Evolutionary conservation across 2,113 vertebrate species (phyloP).

Genomic region (Ploceus nigricollis): DNA sequence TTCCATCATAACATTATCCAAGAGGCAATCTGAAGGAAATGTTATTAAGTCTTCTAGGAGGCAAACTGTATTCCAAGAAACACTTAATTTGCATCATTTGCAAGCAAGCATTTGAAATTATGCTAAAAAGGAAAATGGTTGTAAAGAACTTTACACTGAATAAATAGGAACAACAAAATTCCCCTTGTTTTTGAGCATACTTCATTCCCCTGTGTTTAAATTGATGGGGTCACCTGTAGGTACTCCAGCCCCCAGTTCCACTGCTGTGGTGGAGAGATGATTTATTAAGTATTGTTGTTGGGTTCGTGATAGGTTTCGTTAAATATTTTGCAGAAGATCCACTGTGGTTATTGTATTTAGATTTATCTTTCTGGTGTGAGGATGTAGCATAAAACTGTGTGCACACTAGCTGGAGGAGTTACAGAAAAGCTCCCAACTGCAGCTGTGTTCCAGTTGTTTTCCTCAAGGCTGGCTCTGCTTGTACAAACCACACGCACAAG

Average conservation of each 20-base stretch:
- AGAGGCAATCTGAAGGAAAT: conserved; percentile 23
- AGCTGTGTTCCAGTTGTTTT: neutral
- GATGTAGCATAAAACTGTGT: neutral
- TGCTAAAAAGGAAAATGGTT: neutral
- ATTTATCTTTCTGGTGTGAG: neutral
- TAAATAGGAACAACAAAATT: neutral
- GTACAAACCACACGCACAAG: accelerated
- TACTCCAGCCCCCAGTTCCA: neutral
- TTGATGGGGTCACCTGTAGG: neutral
- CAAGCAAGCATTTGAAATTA: neutral
- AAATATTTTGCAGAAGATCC: neutral
- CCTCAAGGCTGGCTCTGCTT: neutral
- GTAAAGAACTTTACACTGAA: neutral
- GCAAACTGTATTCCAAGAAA: conserved; percentile 15
- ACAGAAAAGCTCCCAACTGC: neutral
- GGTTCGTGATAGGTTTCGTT: neutral
- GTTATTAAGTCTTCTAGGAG: conserved; percentile 19
- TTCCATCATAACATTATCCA: conserved; percentile 45
- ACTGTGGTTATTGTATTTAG: neutral
- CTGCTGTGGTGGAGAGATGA: neutral
- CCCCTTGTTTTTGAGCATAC: neutral
- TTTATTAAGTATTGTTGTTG: neutral
- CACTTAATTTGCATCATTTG: conserved; percentile 45
- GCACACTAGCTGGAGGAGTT: neutral
- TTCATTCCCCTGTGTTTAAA: neutral